Evolutionary conservation across 2,113 vertebrate genomes (phyloP).

Genomic region (Agelaius tricolor): DNA sequence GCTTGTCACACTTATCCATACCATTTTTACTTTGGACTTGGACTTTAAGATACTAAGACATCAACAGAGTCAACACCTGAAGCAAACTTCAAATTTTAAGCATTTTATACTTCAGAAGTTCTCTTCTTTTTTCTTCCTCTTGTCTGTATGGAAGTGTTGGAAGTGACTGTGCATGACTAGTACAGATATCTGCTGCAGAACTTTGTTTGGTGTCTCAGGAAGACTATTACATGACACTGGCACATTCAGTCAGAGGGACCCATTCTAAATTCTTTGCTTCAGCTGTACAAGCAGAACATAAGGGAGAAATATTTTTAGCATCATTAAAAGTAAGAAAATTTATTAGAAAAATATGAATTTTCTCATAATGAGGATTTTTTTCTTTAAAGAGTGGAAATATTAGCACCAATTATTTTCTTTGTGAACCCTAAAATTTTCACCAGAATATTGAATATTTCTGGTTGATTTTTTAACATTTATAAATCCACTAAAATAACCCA

Average conservation of each 20-base stretch:
- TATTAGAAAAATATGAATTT: background rate
- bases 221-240: background rate
- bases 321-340: background rate
- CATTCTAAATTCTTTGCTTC: background rate
- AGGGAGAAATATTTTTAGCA: background rate
- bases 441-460: background rate
- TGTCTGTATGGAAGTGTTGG: background rate
- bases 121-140: background rate
- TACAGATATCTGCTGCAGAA: background rate
- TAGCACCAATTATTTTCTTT: background rate
- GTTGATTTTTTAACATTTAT: background rate
- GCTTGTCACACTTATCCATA: background rate
- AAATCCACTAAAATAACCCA: background rate
- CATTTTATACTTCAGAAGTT: background rate
- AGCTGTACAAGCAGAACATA: background rate
- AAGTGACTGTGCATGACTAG: background rate
- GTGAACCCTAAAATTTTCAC: background rate
- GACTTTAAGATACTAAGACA: background rate
- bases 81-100: background rate
- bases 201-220: background rate
- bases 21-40: background rate
- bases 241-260: background rate
- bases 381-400: background rate
- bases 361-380: background rate
- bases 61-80: constrained; percentile 13